Base-by-base conservation (phyloP, 2,113 vertebrate genomes). In the Anser cygnoides region DNA sequence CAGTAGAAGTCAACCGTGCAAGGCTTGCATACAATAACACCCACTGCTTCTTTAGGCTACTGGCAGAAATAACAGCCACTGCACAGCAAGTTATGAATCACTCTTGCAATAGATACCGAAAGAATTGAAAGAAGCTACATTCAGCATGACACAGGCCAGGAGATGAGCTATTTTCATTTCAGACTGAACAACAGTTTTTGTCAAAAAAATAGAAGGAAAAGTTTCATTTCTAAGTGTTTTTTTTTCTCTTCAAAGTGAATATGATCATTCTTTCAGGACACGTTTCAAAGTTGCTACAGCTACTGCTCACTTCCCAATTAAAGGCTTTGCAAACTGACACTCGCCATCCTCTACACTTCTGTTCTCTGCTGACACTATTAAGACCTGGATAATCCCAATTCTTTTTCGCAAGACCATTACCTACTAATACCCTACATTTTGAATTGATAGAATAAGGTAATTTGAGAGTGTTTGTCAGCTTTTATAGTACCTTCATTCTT, bases 191-290 rank as follows among this genome's bases (percentile, higher is more conserved):
- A 37, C 10, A 26, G 35, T 46, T 84, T 91, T 84, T 68, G 2
- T 21, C 52, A 83, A 9, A 41, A 35, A 76, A 35, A 13, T 33
- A 73, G 26, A 80, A 33, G 10, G 15, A 84, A 92, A 71, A 58
- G 2, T 14, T 22, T 0, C 65, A 46, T 80, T 93, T 84, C 87
- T 71, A 50, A 68, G 49, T 50, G 12, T 23, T 49, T 49, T 50
- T 49, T 49, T 22, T 3, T 25, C 39, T 61, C 29, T 25, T 43
- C 37, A 6, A 65, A 73, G 18, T 43, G 11, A 61, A 4, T 83
- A 23, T 4, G 3, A 14, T 17, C 0, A 0, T 37, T 87, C 44
- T 74, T 80, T 68, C 62, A 63, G 43, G 58, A 76, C n/a, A 33
- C 0, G 3, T 23, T 20, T 59, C 70, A 28, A 59, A 77, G 55